phyloP scores from a whole-genome alignment of 2,113 vertebrate species.

The Austrofundulus limnaeus region DNA sequence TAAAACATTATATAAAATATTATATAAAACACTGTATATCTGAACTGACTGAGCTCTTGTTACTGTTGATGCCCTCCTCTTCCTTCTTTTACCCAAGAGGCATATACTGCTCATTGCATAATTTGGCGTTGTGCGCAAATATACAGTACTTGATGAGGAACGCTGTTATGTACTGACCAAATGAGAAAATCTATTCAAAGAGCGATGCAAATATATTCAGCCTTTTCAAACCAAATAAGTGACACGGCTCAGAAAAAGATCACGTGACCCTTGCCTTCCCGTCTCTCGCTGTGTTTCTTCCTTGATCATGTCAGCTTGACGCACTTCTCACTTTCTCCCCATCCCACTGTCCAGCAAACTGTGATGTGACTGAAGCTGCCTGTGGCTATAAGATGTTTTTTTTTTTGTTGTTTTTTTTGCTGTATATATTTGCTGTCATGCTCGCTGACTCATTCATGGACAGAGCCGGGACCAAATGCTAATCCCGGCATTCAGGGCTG shows the following conservation, averaged over 20 bases:
- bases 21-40: slow-evolving; percentile 27
- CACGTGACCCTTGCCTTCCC: slow-evolving; percentile 9
- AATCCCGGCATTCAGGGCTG: slow-evolving; percentile 65
- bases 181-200: not conserved
- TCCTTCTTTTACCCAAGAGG: slow-evolving; percentile 22
- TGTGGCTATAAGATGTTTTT: slow-evolving; percentile 62
- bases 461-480: slow-evolving; percentile 58
- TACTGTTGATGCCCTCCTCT: slow-evolving; percentile 21
- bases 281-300: slow-evolving; percentile 32
- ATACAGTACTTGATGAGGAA: slow-evolving; percentile 1
- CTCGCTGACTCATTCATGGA: slow-evolving; percentile 63
- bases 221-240: slow-evolving; percentile 1
- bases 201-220: too few relatives aligned
- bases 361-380: slow-evolving; percentile 56
- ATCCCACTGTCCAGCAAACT: slow-evolving; percentile 59
- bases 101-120: slow-evolving; percentile 34
- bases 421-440: slow-evolving; percentile 38
- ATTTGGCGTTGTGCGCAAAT: slow-evolving; percentile 34
- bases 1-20: slow-evolving; percentile 33
- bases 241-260: slow-evolving; percentile 7
- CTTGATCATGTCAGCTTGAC: slow-evolving; percentile 57
- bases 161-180: not conserved
- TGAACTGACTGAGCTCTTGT: slow-evolving; percentile 29
- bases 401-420: too few relatives aligned
- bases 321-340: slow-evolving; percentile 55